Conservation (phyloP, 2,888 invertebrate species). For the Glaucopsyche alexis region DNA sequence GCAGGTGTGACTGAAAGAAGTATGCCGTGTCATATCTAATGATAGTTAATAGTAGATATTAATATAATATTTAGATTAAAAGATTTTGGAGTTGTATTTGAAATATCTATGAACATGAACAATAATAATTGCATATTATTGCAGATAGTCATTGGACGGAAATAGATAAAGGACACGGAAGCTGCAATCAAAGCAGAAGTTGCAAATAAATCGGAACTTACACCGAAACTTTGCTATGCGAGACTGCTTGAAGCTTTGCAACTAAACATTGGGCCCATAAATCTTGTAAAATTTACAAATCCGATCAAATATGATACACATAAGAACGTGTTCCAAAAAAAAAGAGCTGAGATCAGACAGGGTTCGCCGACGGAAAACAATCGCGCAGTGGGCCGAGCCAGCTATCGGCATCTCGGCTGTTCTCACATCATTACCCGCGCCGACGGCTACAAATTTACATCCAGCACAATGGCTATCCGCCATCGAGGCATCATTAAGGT, state of each 20-base stretch:
- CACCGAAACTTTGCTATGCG: background rate
- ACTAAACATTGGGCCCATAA: background rate
- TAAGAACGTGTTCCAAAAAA: constrained; percentile 37
- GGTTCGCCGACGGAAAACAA: constrained; percentile 34
- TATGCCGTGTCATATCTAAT: background rate
- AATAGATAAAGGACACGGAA: background rate
- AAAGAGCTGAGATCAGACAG: constrained; percentile 35
- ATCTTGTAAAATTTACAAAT: constrained; percentile 9
- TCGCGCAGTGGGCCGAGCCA: constrained; percentile 37
- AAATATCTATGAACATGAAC: background rate
- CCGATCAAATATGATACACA: constrained; percentile 35
- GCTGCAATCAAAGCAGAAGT: background rate
- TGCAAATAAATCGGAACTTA: background rate
- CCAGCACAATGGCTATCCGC: constrained; percentile 80
- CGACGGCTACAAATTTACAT: constrained; percentile 81
- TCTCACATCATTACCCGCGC: constrained; percentile 81
- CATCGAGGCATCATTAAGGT: constrained; percentile 81
- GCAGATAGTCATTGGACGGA: background rate
- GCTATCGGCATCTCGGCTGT: constrained; percentile 73
- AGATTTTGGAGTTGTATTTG: background rate
- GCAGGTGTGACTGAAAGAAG: background rate
- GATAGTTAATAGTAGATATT: too few relatives aligned
- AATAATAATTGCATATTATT: background rate
- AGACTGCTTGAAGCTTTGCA: background rate
- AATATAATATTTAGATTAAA: background rate